Evolutionary conservation across 1,140 invertebrate genomes (phyloP).

Genomic region (Samia ricini): DNA sequence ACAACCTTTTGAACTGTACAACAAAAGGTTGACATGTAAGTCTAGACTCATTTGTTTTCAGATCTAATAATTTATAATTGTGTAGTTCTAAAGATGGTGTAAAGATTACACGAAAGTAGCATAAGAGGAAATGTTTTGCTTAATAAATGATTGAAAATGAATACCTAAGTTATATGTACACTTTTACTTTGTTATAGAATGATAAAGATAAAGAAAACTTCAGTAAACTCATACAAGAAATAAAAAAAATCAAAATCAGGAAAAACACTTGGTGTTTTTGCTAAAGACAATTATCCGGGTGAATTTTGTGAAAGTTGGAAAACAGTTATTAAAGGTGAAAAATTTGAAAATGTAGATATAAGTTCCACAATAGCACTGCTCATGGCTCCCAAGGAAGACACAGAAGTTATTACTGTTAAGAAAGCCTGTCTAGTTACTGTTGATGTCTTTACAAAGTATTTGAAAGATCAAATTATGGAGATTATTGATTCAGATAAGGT

Average conservation of each 20-base stretch:
- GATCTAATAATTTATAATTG: too few species aligned
- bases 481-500: slow-evolving; percentile 98
- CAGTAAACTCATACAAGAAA: slow-evolving; percentile 89
- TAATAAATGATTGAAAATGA: too few species aligned
- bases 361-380: slow-evolving; percentile 90
- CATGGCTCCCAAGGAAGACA: slow-evolving; percentile 97
- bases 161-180: too few species aligned
- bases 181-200: slow-evolving; percentile 79
- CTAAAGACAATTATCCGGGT: slow-evolving; percentile 95
- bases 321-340: slow-evolving; percentile 83
- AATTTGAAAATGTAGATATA: slow-evolving; percentile 94
- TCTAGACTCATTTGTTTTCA: too few species aligned
- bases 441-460: slow-evolving; percentile 97
- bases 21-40: too few species aligned
- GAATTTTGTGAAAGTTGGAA: slow-evolving; percentile 97
- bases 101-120: too few species aligned
- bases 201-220: slow-evolving; percentile 98
- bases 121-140: too few species aligned
- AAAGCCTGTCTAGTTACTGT: slow-evolving; percentile 95
- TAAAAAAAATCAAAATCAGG: slow-evolving; percentile 94
- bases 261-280: slow-evolving; percentile 94
- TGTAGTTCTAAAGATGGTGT: too few species aligned
- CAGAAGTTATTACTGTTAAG: slow-evolving; percentile 94
- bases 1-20: too few species aligned
- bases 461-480: slow-evolving; percentile 99